Conservation (phyloP, 2,888 invertebrate species). For the Tipula vernalis region DNA sequence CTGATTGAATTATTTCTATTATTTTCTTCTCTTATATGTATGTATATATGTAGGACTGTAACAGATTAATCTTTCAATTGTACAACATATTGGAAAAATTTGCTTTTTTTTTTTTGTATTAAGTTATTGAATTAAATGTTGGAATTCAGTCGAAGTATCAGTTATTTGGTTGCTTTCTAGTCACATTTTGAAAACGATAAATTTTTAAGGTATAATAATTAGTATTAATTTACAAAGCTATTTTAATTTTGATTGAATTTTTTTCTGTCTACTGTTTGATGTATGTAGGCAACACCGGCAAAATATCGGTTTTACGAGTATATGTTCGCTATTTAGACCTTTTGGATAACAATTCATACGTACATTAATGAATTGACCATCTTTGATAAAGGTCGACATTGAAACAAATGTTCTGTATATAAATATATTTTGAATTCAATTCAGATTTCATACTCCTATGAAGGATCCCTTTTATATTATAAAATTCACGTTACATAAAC, state of each 20-base stretch:
- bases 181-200: neutral
- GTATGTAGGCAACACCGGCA: too few species aligned
- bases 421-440: neutral
- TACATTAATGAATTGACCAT: neutral
- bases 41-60: neutral
- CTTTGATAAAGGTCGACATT: neutral
- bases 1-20: neutral
- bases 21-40: neutral
- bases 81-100: neutral
- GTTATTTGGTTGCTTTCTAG: neutral
- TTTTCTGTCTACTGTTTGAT: too few species aligned
- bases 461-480: neutral
- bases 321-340: too few species aligned
- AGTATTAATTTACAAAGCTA: neutral
- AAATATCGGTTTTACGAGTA: too few species aligned
- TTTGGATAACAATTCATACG: neutral
- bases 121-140: neutral
- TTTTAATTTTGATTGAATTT: neutral
- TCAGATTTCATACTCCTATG: too few species aligned
- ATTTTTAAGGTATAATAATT: neutral
- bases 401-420: neutral
- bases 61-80: neutral
- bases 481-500: neutral
- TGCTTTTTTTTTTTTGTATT: neutral
- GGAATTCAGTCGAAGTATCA: neutral